Evolutionary conservation across 2,888 invertebrate genomes (phyloP), one percentile per base, ranked within the genome.

Genomic region (Heterodera filipjevi): DNA sequence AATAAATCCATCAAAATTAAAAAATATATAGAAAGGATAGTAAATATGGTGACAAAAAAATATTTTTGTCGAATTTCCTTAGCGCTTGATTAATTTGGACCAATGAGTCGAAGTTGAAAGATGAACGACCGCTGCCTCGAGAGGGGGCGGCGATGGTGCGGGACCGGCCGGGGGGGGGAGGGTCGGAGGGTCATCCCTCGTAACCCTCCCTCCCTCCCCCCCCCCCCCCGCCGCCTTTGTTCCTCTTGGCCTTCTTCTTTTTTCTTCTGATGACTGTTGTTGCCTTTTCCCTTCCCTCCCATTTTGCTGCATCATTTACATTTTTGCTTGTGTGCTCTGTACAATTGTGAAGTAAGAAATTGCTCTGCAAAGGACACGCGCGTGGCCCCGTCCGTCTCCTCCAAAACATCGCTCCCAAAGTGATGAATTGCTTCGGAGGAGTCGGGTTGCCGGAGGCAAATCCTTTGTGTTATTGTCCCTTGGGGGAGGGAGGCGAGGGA

Each of bases 221-320:
- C 59, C 59, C 27, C 27, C 27, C 59, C 5, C 59, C n/a, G 2
- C 6, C n/a, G 59, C 22, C 53, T 27, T 27, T 59, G 22, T n/a
- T n/a, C 10, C 59, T 27, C 12, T 59, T 12, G 14, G 10, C 49
- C 49, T 49, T 19, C 5, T 19, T 12, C 59, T 59, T 12, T 27
- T n/a, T n/a, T n/a, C n/a, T n/a, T n/a, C n/a, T n/a, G n/a, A n/a
- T n/a, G n/a, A 6, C 59, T 59, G 59, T 59, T 59, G 59, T 59
- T 59, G 59, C 59, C 59, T 59, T 59, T 59, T 6, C 59, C 27
- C 3, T 39, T 27, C 59, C 49, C 59, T 59, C 27, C 59, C 14
- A 27, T 59, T 59, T 59, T 59, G 59, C 59, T 59, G 59, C 59
- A 10, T 59, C 59, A 59, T 59, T 59, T 59, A 59, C 59, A 59